Conservation (phyloP, 2,113 vertebrate species). For the Alces alces region DNA sequence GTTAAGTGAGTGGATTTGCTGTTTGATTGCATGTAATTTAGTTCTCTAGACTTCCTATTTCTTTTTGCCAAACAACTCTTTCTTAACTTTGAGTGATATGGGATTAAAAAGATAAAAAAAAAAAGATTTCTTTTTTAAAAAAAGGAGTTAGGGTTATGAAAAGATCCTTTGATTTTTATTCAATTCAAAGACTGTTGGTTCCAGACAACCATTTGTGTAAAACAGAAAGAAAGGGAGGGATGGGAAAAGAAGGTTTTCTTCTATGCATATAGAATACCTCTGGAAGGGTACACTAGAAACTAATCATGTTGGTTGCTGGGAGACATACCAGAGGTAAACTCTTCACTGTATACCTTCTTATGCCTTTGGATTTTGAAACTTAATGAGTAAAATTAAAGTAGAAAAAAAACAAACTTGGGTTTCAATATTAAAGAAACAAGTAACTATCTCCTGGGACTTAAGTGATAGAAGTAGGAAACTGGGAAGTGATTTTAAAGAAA, state of each 20-base stretch:
- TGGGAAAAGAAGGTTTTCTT: not conserved
- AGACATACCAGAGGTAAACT: not conserved
- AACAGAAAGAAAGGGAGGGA: not conserved
- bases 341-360: not conserved
- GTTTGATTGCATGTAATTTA: not conserved
- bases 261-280: not conserved
- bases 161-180: conserved; percentile 29
- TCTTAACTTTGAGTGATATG: not conserved
- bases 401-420: not conserved
- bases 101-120: not conserved
- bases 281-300: not conserved
- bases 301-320: not conserved
- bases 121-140: not conserved
- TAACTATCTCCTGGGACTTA: not conserved
- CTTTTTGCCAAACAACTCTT: not conserved
- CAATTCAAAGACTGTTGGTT: not conserved
- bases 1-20: conserved; percentile 42
- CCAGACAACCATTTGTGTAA: not conserved
- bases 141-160: not conserved
- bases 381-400: not conserved
- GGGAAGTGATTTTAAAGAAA: not conserved
- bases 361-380: not conserved
- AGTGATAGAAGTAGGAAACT: not conserved
- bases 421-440: not conserved
- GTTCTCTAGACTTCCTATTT: not conserved